Percentiles rank a stretch among this genome's conserved stretches.
Conservation (phyloP, 2,797 vertebrate species). For the Oreochromis grahami region DNA sequence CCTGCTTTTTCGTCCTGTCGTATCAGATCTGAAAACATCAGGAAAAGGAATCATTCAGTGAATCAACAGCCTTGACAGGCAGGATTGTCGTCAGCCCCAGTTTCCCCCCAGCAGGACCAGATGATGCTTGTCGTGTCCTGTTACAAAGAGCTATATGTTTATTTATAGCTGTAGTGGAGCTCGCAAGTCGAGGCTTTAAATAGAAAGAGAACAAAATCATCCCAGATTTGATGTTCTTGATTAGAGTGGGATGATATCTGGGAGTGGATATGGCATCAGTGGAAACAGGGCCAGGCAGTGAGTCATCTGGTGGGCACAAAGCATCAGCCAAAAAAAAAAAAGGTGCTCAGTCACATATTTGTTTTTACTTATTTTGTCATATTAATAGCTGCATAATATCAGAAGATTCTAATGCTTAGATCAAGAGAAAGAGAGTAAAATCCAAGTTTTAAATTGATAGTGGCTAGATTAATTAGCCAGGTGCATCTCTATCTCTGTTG, state of each 20-base stretch:
- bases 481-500: not conserved
- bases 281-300: not conserved
- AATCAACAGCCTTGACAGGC: slow-evolving; percentile 15
- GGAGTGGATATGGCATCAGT: not conserved
- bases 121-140: slow-evolving; percentile 4
- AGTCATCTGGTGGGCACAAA: not conserved
- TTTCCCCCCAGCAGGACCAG: not conserved
- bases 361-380: not conserved
- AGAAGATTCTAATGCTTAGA: not conserved
- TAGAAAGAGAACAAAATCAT: not conserved
- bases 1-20: not conserved
- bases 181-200: not conserved
- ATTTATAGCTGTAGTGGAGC: slow-evolving; percentile 25
- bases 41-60: slow-evolving; percentile 45
- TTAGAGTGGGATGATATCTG: not conserved
- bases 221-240: not conserved
- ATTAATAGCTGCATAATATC: not conserved
- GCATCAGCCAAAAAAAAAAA: not conserved
- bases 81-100: slow-evolving; percentile 6
- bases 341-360: not conserved
- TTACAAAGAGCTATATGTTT: slow-evolving; percentile 6
- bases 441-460: not conserved
- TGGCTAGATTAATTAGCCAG: no score
- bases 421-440: not conserved
- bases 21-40: slow-evolving; percentile 24